A percentile compares a stretch with the other conserved stretches of the same genome.
These are phyloP conservation scores for Merodon equestris DNA, from an alignment of 2,888 invertebrate genomes.

Conservation along the genomic window DNA sequence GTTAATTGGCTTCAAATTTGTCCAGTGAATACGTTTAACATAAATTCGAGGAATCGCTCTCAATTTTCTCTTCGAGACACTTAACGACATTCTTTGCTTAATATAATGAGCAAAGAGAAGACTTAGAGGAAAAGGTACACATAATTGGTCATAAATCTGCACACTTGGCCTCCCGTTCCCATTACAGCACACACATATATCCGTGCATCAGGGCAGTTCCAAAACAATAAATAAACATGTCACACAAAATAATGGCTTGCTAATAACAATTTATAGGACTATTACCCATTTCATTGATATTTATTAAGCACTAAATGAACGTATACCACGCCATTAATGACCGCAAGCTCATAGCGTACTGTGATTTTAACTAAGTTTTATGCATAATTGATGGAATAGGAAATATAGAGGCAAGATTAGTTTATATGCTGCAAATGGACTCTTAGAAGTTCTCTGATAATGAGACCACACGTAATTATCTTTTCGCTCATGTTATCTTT, in stretches of 20 bases:
- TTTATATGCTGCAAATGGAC: no score
- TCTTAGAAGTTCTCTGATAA: no score
- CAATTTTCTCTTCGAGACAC: no score
- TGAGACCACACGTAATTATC: no score
- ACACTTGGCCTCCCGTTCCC: conserved; percentile 30
- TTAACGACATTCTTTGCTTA: background rate
- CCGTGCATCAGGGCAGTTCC: conserved; percentile 13
- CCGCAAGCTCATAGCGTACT: conserved; percentile 34
- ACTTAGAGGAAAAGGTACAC: conserved; percentile 28
- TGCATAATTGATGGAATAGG: conserved; percentile 52
- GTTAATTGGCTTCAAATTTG: no score
- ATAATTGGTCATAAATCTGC: conserved; percentile 61
- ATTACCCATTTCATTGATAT: conserved; percentile 63
- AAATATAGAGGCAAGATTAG: conserved; percentile 18
- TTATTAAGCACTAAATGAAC: conserved; percentile 63
- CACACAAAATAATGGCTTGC: conserved; percentile 63
- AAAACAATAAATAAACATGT: conserved; percentile 65
- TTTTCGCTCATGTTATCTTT: no score
- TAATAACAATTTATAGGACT: conserved; percentile 68
- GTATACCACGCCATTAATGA: conserved; percentile 36
- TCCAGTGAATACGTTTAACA: no score
- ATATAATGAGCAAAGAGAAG: conserved; percentile 8
- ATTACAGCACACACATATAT: conserved; percentile 19
- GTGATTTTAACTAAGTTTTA: conserved; percentile 56
- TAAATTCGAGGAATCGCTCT: no score